Evolutionary conservation across 2,888 invertebrate species (phyloP).

Genomic region (Andrena camellia): DNA sequence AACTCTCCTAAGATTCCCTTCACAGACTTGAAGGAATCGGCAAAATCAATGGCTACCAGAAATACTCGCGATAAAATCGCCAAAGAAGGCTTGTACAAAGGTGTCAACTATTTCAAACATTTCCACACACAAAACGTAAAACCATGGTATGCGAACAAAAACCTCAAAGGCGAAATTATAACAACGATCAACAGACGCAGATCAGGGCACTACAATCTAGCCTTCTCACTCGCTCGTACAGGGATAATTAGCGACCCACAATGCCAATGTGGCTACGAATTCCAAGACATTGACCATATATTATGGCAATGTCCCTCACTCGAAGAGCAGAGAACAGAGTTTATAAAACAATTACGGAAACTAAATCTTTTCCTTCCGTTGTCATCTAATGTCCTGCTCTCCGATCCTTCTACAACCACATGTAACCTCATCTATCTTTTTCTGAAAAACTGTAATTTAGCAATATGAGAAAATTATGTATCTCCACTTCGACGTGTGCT

Average conservation of each 20-base stretch:
- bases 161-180: neutral
- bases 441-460: too few relatives aligned
- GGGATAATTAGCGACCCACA: neutral
- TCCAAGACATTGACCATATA: neutral
- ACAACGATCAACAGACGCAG: neutral
- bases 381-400: too few relatives aligned
- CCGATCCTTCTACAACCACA: too few relatives aligned
- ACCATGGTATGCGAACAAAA: neutral
- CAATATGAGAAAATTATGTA: too few relatives aligned
- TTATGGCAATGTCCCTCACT: neutral
- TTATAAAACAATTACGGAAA: conserved; percentile 33
- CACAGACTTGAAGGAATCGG: neutral
- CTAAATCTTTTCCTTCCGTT: too few relatives aligned
- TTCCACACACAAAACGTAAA: neutral
- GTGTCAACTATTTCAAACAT: neutral
- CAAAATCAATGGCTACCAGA: neutral
- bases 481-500: too few relatives aligned
- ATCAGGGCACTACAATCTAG: conserved; percentile 4
- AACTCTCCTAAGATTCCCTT: neutral
- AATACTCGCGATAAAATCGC: neutral
- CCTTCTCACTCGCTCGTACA: neutral
- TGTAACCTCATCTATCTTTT: too few relatives aligned
- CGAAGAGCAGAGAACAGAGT: neutral
- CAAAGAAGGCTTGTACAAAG: neutral
- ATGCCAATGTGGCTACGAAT: neutral